A percentile compares a stretch with the other conserved stretches of the same genome.
phyloP scores from a whole-genome alignment of 1,140 invertebrate species.

The Pseudomyrmex flavicornis region DNA sequence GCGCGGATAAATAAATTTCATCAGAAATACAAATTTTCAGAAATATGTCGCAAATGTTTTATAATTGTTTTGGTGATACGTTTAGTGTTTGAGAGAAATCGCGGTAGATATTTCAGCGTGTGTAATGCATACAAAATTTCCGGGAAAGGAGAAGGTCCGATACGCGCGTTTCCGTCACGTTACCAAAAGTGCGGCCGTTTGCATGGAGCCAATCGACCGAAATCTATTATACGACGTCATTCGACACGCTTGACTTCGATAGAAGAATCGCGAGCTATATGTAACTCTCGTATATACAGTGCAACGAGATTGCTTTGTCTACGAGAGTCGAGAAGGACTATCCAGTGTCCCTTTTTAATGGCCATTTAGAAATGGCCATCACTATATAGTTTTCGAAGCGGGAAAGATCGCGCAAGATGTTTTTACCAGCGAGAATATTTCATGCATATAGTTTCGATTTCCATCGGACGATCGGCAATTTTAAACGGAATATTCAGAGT shows the following conservation, averaged over 20 bases:
- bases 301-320: constrained; percentile 13
- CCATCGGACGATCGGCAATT: too few relatives aligned
- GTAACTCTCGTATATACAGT: constrained; percentile 26
- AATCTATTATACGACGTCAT: constrained; percentile 66
- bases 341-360: constrained; percentile 2
- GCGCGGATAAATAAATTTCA: too few relatives aligned
- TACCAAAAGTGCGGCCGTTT: constrained; percentile 34
- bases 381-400: not conserved
- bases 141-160: not conserved
- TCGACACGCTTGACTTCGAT: constrained; percentile 69
- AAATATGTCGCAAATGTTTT: too few relatives aligned
- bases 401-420: not conserved
- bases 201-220: constrained; percentile 47
- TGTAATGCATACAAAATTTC: constrained; percentile 9
- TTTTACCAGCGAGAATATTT: not conserved
- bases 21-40: too few relatives aligned
- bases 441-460: too few relatives aligned
- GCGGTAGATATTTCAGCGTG: not conserved
- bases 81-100: not conserved
- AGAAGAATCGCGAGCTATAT: constrained; percentile 32
- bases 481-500: too few relatives aligned
- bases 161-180: constrained; percentile 9
- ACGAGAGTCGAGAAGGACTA: not conserved
- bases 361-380: not conserved
- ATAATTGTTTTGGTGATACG: too few relatives aligned